A percentile compares a stretch with the other conserved stretches of the same genome.
These are phyloP conservation scores for Poecilia wingei DNA, from an alignment of 2,797 vertebrate species.

Conservation along the genomic window DNA sequence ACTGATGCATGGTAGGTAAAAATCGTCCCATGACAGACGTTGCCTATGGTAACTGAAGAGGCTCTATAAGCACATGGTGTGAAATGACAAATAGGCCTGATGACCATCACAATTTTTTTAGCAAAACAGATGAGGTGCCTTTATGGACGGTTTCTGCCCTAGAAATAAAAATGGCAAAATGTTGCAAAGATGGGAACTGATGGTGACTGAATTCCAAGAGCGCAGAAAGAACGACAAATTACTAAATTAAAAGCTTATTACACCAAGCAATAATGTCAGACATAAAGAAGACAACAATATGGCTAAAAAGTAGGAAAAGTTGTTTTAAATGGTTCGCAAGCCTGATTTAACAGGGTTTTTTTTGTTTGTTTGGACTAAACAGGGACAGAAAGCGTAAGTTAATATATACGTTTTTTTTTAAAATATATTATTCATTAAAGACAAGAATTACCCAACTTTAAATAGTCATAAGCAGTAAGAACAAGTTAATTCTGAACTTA, in stretches of 20 bases:
- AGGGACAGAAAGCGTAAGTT: neutral
- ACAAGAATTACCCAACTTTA: neutral
- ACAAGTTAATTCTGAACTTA: neutral
- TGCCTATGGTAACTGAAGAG: neutral
- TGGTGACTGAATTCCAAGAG: neutral
- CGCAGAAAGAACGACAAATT: neutral
- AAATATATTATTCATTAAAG: neutral
- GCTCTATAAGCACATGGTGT: neutral
- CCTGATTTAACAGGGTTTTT: neutral
- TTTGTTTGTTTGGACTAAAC: neutral
- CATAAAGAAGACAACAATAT: neutral
- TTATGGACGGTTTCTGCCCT: neutral
- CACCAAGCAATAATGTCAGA: neutral
- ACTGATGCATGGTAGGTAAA: neutral
- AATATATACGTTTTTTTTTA: neutral
- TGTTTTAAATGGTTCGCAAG: neutral
- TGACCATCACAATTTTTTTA: neutral
- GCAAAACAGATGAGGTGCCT: neutral
- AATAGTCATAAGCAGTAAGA: neutral
- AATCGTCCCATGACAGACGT: neutral
- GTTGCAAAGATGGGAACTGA: neutral
- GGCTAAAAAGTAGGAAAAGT: neutral
- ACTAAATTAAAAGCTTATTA: neutral
- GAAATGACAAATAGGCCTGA: neutral
- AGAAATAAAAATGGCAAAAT: neutral